phyloP scores from a whole-genome alignment of 2,888 invertebrate species.

The Cybosia mesomella region DNA sequence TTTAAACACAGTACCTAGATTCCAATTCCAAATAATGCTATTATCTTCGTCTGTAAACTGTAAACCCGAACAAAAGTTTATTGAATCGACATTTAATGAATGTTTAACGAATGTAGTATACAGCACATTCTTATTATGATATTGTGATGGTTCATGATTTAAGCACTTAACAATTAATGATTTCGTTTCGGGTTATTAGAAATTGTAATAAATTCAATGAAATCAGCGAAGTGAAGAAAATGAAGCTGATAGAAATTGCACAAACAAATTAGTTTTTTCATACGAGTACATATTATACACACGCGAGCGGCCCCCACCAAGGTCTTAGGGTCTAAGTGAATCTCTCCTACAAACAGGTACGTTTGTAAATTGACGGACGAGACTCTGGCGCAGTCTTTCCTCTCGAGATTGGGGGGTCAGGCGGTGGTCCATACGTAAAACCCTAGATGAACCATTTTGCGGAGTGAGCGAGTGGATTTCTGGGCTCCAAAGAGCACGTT shows the following conservation, averaged over 20 bases:
- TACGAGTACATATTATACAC: not conserved
- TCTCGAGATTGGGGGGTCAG: too few species aligned
- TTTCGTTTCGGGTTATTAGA: not conserved
- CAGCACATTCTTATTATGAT: too few species aligned
- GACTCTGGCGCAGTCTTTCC: too few species aligned
- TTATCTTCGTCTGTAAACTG: not conserved
- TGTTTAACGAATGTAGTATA: too few species aligned
- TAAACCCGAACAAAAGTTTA: not conserved
- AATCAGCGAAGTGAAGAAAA: not conserved
- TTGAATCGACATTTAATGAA: not conserved
- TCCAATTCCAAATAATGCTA: conserved; percentile 8
- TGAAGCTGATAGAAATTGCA: not conserved
- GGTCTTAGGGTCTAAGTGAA: not conserved
- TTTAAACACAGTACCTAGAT: conserved; percentile 24
- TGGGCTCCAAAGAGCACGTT: too few species aligned
- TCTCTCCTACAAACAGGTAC: too few species aligned
- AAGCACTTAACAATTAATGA: not conserved
- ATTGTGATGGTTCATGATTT: too few species aligned
- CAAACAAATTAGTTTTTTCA: too few species aligned
- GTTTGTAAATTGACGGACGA: too few species aligned
- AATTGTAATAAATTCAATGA: not conserved
- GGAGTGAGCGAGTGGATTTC: too few species aligned
- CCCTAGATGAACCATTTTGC: too few species aligned
- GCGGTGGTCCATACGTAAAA: too few species aligned
- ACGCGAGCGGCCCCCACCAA: not conserved